Conservation (phyloP, 2,888 invertebrate species). For the Phengaris alcon region DNA sequence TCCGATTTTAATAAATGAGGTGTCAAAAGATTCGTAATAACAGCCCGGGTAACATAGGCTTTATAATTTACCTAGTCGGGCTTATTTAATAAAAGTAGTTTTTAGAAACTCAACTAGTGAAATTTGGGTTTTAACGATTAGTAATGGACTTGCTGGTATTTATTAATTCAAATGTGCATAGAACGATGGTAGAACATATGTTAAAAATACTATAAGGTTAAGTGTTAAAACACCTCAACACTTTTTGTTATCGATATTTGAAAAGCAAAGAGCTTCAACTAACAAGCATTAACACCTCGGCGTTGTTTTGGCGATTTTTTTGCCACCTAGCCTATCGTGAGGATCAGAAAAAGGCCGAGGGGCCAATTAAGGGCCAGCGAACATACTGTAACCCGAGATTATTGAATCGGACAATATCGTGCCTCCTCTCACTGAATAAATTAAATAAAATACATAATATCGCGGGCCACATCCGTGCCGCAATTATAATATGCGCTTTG, state of each 20-base stretch:
- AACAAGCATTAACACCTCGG: conserved; percentile 8
- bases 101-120: too few species aligned
- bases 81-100: too few species aligned
- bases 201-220: too few species aligned
- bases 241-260: background rate
- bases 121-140: too few species aligned
- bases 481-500: background rate
- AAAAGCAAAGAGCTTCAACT: background rate
- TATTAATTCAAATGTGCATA: too few species aligned
- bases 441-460: conserved; percentile 76
- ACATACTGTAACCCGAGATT: conserved; percentile 76
- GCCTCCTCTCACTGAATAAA: conserved; percentile 74
- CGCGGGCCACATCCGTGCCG: conserved; percentile 49
- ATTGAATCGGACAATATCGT: conserved; percentile 74
- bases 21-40: too few species aligned
- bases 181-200: too few species aligned
- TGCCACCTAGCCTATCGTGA: conserved; percentile 41
- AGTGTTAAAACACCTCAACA: background rate
- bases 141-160: too few species aligned
- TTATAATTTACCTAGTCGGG: too few species aligned
- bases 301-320: conserved; percentile 22
- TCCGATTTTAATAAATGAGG: too few species aligned
- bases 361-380: conserved; percentile 75
- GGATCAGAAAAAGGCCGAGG: conserved; percentile 64
- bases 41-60: too few species aligned